Base-by-base conservation (phyloP, 2,113 vertebrate species). In the Holacanthus passer region DNA sequence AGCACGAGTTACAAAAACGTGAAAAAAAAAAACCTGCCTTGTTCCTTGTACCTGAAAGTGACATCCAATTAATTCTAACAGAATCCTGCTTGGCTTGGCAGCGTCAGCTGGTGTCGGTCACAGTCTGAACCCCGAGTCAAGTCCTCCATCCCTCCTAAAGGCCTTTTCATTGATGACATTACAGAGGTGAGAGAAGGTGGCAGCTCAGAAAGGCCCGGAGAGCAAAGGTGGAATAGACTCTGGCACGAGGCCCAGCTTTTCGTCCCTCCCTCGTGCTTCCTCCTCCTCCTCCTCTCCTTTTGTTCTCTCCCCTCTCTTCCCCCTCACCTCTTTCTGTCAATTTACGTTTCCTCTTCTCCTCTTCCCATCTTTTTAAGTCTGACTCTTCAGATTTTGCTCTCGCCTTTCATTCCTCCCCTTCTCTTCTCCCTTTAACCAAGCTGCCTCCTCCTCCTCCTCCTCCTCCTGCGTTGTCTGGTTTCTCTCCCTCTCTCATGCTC, bases 121-220 rank as follows among this genome's bases (percentile, higher is more conserved):
- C 83, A 64, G 32, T 65, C 66, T 91, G 85, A 91, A 90, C 92
- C 89, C 63, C 0, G 84, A 89, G 91, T 92, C 89, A 88, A 85
- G 91, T 91, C 88, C 89, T 92, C 87, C 86, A 77, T 91, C 88
- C 75, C 77, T 85, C 83, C 82, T 80, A 81, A 83, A 90, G 91
- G 87, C 87, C 82, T 86, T 91, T 92, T 91, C 88, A 92, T 93
- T 91, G 88, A 91, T 81, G 89, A 84, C 85, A 89, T 90, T 88
- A 87, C 80, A 63, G 85, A 86, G 92, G 91, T 88, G 87, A 92
- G 81, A 79, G 83, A 31, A 74, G 78, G 90, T 88, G 92, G 82
- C 88, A 81, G 91, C 86, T 90, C 87, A 73, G 80, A 78, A 78
- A 87, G 86, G 81, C 86, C 79, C 6, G n/a, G 37, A 73, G 89